These are phyloP conservation scores for Charanyca ferruginea DNA, from an alignment of 2,888 invertebrate species.

Conservation along the genomic window DNA sequence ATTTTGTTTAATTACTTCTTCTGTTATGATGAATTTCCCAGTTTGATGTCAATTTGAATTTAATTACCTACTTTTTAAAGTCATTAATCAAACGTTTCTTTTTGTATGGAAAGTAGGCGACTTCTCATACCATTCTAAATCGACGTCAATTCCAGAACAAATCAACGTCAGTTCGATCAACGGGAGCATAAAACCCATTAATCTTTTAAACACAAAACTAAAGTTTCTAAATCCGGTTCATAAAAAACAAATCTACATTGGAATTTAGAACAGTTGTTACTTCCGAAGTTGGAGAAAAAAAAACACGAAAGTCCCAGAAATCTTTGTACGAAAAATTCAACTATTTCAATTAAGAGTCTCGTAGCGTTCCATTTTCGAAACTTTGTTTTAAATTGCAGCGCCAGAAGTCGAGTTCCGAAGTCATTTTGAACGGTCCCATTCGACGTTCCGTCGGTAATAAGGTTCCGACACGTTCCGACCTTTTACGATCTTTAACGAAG, in stretches of 20 bases:
- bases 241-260: constrained; percentile 58
- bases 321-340: constrained; percentile 75
- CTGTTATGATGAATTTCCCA: constrained; percentile 3
- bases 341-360: constrained; percentile 87
- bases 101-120: neutral
- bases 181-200: constrained; percentile 33
- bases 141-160: neutral
- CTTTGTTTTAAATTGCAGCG: constrained; percentile 83
- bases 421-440: constrained; percentile 72
- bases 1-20: constrained; percentile 46
- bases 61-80: neutral
- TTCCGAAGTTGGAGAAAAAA: constrained; percentile 39
- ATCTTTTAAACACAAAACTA: constrained; percentile 52
- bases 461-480: constrained; percentile 74
- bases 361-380: constrained; percentile 81
- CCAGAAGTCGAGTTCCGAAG: constrained; percentile 75
- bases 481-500: constrained; percentile 72
- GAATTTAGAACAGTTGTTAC: constrained; percentile 60
- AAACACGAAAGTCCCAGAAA: constrained; percentile 53
- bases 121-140: neutral
- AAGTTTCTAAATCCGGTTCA: constrained; percentile 41
- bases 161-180: constrained; percentile 10
- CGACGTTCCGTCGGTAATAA: constrained; percentile 72
- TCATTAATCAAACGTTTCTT: neutral
- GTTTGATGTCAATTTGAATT: neutral